phyloP scores from a whole-genome alignment of 2,797 vertebrate genomes.

The Syngnathus acus region DNA sequence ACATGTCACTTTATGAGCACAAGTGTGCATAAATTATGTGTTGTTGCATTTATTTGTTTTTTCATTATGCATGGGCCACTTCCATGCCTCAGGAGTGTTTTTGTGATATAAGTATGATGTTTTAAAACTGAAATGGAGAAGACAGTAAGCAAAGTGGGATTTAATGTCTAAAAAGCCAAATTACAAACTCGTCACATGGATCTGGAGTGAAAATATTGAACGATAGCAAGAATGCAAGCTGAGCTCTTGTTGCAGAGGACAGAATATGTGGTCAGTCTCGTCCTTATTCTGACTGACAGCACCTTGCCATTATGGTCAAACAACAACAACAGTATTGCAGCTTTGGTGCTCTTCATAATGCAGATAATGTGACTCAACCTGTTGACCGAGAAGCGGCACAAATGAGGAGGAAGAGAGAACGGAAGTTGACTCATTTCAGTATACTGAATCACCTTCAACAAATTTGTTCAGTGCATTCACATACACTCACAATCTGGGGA shows the following conservation, averaged over 20 bases:
- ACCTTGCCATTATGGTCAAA: constrained; percentile 18
- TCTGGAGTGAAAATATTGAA: constrained; percentile 10
- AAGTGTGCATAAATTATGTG: constrained; percentile 13
- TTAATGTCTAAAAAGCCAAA: constrained; percentile 8
- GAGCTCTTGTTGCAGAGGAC: neutral
- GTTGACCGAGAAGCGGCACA: constrained; percentile 40
- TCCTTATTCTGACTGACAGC: constrained; percentile 1
- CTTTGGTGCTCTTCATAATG: constrained; percentile 5
- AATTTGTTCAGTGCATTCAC: constrained; percentile 9
- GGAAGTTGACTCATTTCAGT: constrained; percentile 58
- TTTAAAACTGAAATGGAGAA: constrained; percentile 11
- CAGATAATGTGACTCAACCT: constrained; percentile 50
- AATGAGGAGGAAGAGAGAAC: constrained; percentile 39
- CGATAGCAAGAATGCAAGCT: neutral
- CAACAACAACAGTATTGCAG: neutral
- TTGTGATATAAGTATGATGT: constrained; percentile 5
- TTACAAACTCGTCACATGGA: constrained; percentile 8
- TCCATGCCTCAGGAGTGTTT: constrained; percentile 5
- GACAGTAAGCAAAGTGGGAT: neutral
- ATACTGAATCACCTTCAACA: constrained; percentile 33
- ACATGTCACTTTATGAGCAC: neutral
- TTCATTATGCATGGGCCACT: constrained; percentile 17
- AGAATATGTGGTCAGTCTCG: constrained; percentile 1
- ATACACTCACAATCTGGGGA: neutral
- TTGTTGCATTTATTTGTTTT: constrained; percentile 33